phyloP scores from a whole-genome alignment of 2,113 vertebrate genomes.

The Cettia cetti region DNA sequence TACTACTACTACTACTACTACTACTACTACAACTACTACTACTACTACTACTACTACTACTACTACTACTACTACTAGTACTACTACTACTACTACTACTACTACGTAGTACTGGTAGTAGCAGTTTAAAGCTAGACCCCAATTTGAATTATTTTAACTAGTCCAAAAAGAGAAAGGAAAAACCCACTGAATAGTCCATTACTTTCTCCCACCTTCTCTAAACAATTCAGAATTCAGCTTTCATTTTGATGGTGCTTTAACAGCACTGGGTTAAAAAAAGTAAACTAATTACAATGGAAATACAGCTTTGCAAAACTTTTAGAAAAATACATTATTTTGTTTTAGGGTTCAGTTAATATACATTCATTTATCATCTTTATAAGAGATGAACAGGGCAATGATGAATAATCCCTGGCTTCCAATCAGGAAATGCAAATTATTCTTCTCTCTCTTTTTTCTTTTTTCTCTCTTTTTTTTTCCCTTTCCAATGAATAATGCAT shows the following conservation, averaged over 20 bases:
- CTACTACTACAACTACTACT: too few species aligned
- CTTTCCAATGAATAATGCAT: constrained; percentile 34
- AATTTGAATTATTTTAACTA: neutral
- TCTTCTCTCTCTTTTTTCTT: neutral
- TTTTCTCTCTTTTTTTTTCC: neutral
- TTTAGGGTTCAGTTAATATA: constrained; percentile 75
- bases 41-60: too few species aligned
- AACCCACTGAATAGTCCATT: neutral
- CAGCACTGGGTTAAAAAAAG: constrained; percentile 67
- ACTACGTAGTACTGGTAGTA: too few species aligned
- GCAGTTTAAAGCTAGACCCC: neutral
- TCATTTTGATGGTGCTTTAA: constrained; percentile 66
- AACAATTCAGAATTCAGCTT: constrained; percentile 58
- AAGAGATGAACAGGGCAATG: constrained; percentile 69
- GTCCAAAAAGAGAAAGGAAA: neutral
- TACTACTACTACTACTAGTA: neutral
- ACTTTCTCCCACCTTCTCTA: neutral
- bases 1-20: too few species aligned
- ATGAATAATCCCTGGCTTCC: constrained; percentile 75
- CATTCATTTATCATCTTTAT: constrained; percentile 79
- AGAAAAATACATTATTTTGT: constrained; percentile 74
- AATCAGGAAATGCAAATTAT: constrained; percentile 76
- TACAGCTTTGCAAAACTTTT: constrained; percentile 66
- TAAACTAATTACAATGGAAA: constrained; percentile 76
- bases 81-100: neutral